phyloP scores from a whole-genome alignment of 2,888 invertebrate genomes.

The Clitarchus hookeri region DNA sequence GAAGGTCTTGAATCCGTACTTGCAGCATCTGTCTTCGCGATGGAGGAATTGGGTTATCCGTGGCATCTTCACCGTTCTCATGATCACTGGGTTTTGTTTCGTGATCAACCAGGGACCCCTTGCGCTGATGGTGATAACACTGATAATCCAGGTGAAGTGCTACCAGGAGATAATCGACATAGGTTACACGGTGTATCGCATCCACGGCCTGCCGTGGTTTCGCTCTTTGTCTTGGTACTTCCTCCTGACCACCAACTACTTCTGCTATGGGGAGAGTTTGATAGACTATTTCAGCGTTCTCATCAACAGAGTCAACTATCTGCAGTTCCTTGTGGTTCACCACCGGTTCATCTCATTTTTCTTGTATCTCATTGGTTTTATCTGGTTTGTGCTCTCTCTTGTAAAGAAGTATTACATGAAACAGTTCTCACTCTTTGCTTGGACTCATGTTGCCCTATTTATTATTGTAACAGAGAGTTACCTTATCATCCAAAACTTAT shows the following conservation, averaged over 20 bases:
- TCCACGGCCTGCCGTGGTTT: slow-evolving; percentile 19
- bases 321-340: slow-evolving; percentile 91
- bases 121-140: neutral
- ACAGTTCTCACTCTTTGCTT: slow-evolving; percentile 98
- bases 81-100: neutral
- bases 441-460: slow-evolving; percentile 98
- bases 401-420: slow-evolving; percentile 99
- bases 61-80: neutral
- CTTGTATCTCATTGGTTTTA: slow-evolving; percentile 95
- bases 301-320: slow-evolving; percentile 69
- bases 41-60: slow-evolving; percentile 17
- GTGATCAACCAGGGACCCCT: slow-evolving; percentile 3
- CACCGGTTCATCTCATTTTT: slow-evolving; percentile 98
- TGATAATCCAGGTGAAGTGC: slow-evolving; percentile 5
- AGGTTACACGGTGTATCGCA: slow-evolving; percentile 12
- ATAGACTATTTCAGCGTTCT: slow-evolving; percentile 16
- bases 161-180: slow-evolving; percentile 20
- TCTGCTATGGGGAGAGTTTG: slow-evolving; percentile 20
- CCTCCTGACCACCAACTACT: slow-evolving; percentile 12
- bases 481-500: slow-evolving; percentile 98
- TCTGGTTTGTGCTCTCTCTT: slow-evolving; percentile 97
- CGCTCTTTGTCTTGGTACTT: slow-evolving; percentile 12
- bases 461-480: slow-evolving; percentile 99
- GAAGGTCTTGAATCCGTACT: neutral
- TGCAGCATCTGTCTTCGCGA: neutral